These are phyloP conservation scores for Marmota monax DNA, from an alignment of 2,113 vertebrate species.

Conservation along the genomic window DNA sequence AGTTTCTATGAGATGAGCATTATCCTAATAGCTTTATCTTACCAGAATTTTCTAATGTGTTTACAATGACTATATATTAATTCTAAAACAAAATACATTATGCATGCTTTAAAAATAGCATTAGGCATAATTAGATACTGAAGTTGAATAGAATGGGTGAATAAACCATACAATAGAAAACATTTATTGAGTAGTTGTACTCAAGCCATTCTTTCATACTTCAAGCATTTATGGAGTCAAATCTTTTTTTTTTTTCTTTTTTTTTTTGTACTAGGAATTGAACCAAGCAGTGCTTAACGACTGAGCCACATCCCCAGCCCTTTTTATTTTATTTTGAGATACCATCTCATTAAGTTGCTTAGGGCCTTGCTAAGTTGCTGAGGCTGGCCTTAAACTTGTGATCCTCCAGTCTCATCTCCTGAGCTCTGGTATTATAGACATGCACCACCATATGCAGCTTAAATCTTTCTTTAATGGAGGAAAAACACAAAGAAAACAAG, in stretches of 20 bases:
- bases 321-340: no score
- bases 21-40: neutral
- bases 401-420: no score
- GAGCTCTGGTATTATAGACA: no score
- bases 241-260: neutral
- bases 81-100: neutral
- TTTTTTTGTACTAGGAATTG: no score
- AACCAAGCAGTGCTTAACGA: no score
- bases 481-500: neutral
- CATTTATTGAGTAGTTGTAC: neutral
- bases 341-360: no score
- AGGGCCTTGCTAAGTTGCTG: no score
- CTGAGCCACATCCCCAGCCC: no score
- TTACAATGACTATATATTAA: conserved; percentile 24
- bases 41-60: neutral
- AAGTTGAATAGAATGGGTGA: conserved; percentile 5
- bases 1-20: neutral
- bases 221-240: neutral
- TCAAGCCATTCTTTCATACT: neutral
- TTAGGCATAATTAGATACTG: neutral
- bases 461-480: neutral
- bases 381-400: no score
- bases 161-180: neutral
- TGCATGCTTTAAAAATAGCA: neutral
- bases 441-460: no score